Conservation (phyloP, 2,888 invertebrate species). For the Ferdinandea cuprea region DNA sequence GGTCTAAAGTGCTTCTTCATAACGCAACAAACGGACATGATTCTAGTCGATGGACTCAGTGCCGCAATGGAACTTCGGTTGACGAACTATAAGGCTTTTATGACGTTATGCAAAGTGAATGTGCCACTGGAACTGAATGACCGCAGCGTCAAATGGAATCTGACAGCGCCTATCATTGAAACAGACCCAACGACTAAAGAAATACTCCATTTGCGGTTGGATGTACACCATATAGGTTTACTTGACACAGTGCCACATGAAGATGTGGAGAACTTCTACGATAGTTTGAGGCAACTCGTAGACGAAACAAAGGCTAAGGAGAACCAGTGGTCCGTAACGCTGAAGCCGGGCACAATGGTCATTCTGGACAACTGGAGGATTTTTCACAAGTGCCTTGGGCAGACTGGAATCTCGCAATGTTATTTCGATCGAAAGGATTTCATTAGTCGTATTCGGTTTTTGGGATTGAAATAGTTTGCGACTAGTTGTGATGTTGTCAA, state of each 20-base stretch:
- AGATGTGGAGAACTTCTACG: conserved; percentile 85
- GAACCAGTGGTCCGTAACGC: conserved; percentile 85
- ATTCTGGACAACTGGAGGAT: conserved; percentile 90
- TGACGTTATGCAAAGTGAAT: conserved; percentile 84
- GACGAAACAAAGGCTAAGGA: conserved; percentile 83
- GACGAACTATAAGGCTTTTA: conserved; percentile 84
- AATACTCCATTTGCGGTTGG: conserved; percentile 86
- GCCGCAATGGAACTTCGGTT: conserved; percentile 85
- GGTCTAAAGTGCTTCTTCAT: conserved; percentile 50
- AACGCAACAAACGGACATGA: conserved; percentile 84
- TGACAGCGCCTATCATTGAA: conserved; percentile 84
- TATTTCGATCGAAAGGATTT: conserved; percentile 72
- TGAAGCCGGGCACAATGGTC: conserved; percentile 87
- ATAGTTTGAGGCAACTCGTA: conserved; percentile 84
- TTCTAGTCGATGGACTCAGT: conserved; percentile 88
- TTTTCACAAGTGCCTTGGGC: conserved; percentile 87
- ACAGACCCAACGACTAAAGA: conserved; percentile 84
- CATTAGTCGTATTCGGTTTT: conserved; percentile 57
- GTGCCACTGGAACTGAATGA: conserved; percentile 86
- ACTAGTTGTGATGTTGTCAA: background rate
- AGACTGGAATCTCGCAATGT: conserved; percentile 83
- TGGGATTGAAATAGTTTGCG: conserved; percentile 3
- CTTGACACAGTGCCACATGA: conserved; percentile 84
- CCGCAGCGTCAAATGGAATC: conserved; percentile 84
- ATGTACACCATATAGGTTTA: conserved; percentile 87